Evolutionary conservation across 2,888 invertebrate species (phyloP).

Genomic region (Troglohyphantes excavatus): DNA sequence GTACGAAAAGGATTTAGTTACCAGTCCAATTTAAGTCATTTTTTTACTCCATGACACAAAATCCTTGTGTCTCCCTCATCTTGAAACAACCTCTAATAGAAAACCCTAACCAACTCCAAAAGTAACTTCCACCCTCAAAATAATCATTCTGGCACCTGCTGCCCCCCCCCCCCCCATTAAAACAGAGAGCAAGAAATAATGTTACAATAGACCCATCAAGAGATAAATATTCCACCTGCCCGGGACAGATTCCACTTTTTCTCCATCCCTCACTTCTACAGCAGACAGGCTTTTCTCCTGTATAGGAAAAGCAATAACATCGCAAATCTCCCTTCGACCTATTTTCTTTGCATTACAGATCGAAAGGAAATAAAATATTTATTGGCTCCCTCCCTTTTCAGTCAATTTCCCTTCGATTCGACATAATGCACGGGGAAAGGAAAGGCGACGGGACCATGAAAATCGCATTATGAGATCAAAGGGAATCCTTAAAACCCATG

Average conservation of each 20-base stretch:
- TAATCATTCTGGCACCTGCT: not conserved
- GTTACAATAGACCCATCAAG: conserved; percentile 9
- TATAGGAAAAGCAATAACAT: conserved; percentile 68
- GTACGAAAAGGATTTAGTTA: too few species aligned
- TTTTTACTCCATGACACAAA: too few species aligned
- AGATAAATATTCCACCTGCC: conserved; percentile 19
- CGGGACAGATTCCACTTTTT: not conserved
- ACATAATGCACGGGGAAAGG: conserved; percentile 15
- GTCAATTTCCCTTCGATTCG: conserved; percentile 44
- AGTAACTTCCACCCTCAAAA: too few species aligned
- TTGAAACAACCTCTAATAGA: too few species aligned
- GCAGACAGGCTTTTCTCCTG: conserved; percentile 2
- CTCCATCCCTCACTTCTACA: not conserved
- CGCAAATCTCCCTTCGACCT: conserved; percentile 61
- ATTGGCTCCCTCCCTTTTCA: conserved; percentile 51
- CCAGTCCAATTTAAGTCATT: too few species aligned
- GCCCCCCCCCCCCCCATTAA: not conserved
- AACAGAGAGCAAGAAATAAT: not conserved
- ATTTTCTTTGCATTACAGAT: conserved; percentile 71
- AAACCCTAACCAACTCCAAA: too few species aligned
- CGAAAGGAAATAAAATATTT: conserved; percentile 72
- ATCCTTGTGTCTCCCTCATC: too few species aligned
- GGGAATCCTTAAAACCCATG: conserved; percentile 46
- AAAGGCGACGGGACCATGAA: conserved; percentile 35
- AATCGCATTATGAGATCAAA: conserved; percentile 66